Evolutionary conservation across 2,888 invertebrate species (phyloP).

Genomic region (Cryptus armator): DNA sequence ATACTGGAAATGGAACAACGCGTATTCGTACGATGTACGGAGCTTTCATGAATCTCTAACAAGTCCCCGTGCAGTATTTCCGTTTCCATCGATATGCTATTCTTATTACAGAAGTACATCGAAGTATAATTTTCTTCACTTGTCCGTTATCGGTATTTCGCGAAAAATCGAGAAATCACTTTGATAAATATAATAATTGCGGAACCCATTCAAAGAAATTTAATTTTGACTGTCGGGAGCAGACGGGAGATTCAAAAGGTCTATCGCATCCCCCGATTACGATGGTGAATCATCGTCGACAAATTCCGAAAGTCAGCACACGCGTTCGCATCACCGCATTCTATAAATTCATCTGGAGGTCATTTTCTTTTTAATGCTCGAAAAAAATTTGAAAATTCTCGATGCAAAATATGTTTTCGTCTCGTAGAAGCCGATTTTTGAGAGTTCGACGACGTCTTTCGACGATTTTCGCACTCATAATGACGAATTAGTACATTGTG

Average conservation of each 20-base stretch:
- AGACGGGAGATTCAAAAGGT: neutral
- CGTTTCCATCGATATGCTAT: neutral
- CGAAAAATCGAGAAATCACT: no score
- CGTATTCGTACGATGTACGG: neutral
- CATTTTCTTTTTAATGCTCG: neutral
- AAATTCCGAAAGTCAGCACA: neutral
- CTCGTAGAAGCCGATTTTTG: neutral
- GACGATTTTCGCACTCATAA: no score
- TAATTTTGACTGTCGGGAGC: neutral
- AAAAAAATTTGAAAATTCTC: neutral
- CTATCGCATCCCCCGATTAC: neutral
- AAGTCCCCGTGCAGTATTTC: neutral
- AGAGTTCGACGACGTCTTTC: no score
- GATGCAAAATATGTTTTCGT: neutral
- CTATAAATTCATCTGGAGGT: neutral
- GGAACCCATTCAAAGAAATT: no score
- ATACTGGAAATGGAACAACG: conserved; percentile 31
- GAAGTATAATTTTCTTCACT: no score
- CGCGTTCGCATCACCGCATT: neutral
- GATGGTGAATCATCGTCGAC: conserved; percentile 3
- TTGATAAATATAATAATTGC: no score
- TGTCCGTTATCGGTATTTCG: no score
- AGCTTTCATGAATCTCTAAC: conserved; percentile 6
- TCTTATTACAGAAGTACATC: no score
- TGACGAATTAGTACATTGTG: no score